A percentile compares a stretch with the other conserved stretches of the same genome.
Conservation (phyloP, 2,888 invertebrate genomes). For the Melieria omissa region DNA sequence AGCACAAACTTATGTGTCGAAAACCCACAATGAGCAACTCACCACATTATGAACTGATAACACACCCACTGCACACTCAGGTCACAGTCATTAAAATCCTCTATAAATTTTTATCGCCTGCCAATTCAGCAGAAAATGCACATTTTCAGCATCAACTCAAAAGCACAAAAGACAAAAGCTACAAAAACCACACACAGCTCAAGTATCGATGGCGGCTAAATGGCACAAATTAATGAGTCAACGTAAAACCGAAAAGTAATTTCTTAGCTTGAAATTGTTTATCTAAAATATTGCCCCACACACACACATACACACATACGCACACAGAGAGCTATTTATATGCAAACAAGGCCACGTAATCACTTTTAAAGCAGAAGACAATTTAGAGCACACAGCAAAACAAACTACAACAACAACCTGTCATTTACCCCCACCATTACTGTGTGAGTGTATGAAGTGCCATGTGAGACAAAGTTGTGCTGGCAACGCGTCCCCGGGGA, state of each 20-base stretch:
- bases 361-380: conserved; percentile 59
- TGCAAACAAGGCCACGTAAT: conserved; percentile 53
- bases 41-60: too few species aligned
- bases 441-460: neutral
- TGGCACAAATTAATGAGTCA: conserved; percentile 54
- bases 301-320: too few species aligned
- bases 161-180: neutral
- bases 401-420: too few species aligned
- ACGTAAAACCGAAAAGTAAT: conserved; percentile 57
- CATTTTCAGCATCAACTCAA: neutral
- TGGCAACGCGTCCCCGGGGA: conserved; percentile 33
- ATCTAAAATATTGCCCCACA: conserved; percentile 44
- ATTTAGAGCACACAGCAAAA: conserved; percentile 41
- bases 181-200: neutral
- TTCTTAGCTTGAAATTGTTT: conserved; percentile 52
- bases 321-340: neutral
- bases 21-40: too few species aligned
- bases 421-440: too few species aligned
- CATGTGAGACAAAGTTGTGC: neutral
- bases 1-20: too few species aligned
- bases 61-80: too few species aligned
- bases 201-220: neutral
- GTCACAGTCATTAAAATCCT: neutral
- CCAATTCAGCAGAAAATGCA: neutral
- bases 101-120: neutral